Evolutionary conservation across 2,888 invertebrate genomes (phyloP), one percentile per base, ranked within the genome.

Genomic region (Asteroscopus sphinx): DNA sequence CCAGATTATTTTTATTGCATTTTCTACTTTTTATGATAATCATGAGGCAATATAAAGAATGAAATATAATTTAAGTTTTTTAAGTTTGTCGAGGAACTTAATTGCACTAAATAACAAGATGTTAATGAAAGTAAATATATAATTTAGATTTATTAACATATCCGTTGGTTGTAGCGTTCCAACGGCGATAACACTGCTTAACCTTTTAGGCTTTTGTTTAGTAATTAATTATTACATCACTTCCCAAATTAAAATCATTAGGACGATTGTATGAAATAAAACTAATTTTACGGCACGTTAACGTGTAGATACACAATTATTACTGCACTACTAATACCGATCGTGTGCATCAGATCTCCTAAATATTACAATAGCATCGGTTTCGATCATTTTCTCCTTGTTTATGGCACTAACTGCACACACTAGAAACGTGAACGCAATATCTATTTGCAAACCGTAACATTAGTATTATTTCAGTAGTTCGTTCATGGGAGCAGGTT

Each of bases 101-200:
- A 85, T 81, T 89, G 92, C 92, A 92, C 90, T 87, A 83, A 88
- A 91, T 89, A 91, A 90, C 87, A 87, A 81, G 61, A 82, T 85
- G 81, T 83, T 85, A 87, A 90, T 87, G 80, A 86, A 79, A 81
- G 75, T 87, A 83, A 74, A 69, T 74, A 68, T 73, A 77, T 86
- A 84, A 88, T 83, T 83, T 88, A 88, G 83, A 80, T 82, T 77
- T 81, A 85, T 82, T 88, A 89, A 89, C 86, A 86, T 79, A 77
- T 79, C 83, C 85, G 86, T 88, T 88, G 87, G 85, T 85, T 86
- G 83, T 85, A 81, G 86, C 87, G 87, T 88, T 80, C 81, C 85
- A 83, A 85, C 83, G 88, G 84, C 91, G 91, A 89, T 93, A 93
- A 93, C 93, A 93, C 92, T 93, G 92, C 89, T 90, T 91, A 83